These are phyloP conservation scores for Poeciliopsis paucimaculata DNA, from an alignment of 2,797 vertebrate species.

Conservation along the genomic window DNA sequence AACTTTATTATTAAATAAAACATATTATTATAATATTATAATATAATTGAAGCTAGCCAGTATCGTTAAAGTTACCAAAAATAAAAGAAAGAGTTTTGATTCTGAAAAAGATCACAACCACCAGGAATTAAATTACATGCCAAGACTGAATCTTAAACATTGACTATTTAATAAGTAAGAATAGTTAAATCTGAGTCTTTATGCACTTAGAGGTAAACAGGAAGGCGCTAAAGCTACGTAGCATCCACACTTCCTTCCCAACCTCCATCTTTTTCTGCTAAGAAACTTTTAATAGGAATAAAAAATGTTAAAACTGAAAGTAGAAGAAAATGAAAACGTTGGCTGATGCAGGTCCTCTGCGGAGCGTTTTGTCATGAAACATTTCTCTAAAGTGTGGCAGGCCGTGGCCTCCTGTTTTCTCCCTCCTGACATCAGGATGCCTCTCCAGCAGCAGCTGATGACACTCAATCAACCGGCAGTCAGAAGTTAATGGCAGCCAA, in stretches of 20 bases:
- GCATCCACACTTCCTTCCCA: neutral
- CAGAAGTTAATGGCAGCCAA: slow-evolving; percentile 30
- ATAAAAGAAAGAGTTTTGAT: neutral
- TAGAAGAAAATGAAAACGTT: neutral
- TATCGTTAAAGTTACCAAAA: too few relatives aligned
- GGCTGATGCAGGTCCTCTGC: neutral
- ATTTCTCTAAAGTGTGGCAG: slow-evolving; percentile 5
- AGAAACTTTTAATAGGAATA: neutral
- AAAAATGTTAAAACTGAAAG: neutral
- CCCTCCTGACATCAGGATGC: neutral
- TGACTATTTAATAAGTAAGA: neutral
- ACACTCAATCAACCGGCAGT: slow-evolving; percentile 27
- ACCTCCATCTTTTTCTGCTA: neutral
- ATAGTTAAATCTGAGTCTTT: neutral
- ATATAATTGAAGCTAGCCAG: too few relatives aligned
- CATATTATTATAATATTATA: too few relatives aligned
- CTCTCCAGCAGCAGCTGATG: slow-evolving; percentile 12
- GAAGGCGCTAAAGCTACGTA: neutral
- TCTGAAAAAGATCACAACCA: too few relatives aligned
- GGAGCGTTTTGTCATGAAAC: slow-evolving; percentile 3
- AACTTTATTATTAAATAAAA: too few relatives aligned
- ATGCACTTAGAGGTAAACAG: neutral
- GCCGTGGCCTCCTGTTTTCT: neutral
- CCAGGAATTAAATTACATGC: neutral
- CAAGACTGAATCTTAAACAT: neutral